phyloP scores from a whole-genome alignment of 1,140 invertebrate species.

The Leucophenga varia region DNA sequence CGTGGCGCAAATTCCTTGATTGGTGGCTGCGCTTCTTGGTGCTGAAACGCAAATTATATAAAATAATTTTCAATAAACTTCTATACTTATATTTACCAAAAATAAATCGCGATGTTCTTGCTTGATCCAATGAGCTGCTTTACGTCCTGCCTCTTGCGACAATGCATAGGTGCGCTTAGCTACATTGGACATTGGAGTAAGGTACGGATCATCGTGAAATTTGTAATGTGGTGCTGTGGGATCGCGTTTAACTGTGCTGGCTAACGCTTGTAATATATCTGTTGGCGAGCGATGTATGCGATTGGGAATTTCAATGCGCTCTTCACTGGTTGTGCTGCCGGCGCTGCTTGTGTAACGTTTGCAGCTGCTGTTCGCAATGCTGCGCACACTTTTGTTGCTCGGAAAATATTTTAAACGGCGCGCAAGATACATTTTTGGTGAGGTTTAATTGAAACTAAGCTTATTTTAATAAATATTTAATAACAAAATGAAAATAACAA shows the following conservation, averaged over 20 bases:
- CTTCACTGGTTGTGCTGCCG: constrained; percentile 17
- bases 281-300: constrained; percentile 74
- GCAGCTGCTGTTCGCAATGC: constrained; percentile 16
- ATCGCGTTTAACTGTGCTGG: constrained; percentile 72
- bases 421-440: constrained; percentile 34
- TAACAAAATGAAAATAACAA: no score
- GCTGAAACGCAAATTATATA: constrained; percentile 19
- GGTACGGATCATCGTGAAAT: constrained; percentile 87
- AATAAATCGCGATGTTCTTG: constrained; percentile 73
- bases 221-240: constrained; percentile 81
- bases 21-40: constrained; percentile 60
- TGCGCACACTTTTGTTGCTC: constrained; percentile 14
- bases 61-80: not conserved
- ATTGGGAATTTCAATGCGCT: constrained; percentile 62
- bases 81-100: constrained; percentile 57
- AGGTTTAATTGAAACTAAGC: no score
- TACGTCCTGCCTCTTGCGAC: constrained; percentile 81
- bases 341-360: constrained; percentile 41
- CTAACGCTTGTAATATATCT: constrained; percentile 78
- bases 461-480: no score
- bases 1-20: constrained; percentile 72
- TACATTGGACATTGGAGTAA: constrained; percentile 77
- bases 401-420: constrained; percentile 28
- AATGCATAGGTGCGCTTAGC: constrained; percentile 74
- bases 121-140: constrained; percentile 82